phyloP scores from a whole-genome alignment of 2,797 vertebrate species.

The Florisuga fusca region DNA sequence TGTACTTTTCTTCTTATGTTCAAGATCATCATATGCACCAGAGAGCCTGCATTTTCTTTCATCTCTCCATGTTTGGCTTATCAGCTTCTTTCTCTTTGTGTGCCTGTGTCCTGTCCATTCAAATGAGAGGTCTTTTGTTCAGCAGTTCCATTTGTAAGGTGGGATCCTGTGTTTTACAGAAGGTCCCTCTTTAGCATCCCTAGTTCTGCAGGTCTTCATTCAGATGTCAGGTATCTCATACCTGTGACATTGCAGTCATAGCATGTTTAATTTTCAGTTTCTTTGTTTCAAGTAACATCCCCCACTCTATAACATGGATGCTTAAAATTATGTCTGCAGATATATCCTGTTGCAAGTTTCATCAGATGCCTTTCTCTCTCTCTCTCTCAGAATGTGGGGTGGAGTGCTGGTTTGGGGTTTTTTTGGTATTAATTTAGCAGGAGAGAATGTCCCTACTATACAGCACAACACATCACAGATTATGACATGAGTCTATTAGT shows the following conservation, averaged over 20 bases:
- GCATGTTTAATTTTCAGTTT: not conserved
- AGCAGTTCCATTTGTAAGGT: not conserved
- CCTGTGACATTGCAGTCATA: fast-evolving
- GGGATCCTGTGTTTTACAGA: fast-evolving
- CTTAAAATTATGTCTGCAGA: not conserved
- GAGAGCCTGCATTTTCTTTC: not conserved
- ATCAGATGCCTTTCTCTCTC: not conserved
- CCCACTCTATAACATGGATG: too few relatives aligned
- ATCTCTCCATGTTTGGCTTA: not conserved
- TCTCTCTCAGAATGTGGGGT: not conserved
- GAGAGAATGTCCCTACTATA: not conserved
- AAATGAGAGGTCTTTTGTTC: not conserved
- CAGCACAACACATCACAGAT: fast-evolving
- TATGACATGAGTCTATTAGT: not conserved
- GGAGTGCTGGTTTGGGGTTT: not conserved
- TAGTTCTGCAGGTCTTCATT: not conserved
- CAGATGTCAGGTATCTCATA: not conserved
- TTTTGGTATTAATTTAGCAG: not conserved
- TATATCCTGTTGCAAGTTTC: not conserved
- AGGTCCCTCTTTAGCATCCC: not conserved
- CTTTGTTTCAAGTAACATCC: not conserved
- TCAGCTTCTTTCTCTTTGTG: not conserved
- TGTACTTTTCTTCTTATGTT: not conserved
- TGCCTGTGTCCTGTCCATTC: not conserved
- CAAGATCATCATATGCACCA: too few relatives aligned